phyloP scores from a whole-genome alignment of 2,113 vertebrate genomes.

The Pelodiscus sinensis region DNA sequence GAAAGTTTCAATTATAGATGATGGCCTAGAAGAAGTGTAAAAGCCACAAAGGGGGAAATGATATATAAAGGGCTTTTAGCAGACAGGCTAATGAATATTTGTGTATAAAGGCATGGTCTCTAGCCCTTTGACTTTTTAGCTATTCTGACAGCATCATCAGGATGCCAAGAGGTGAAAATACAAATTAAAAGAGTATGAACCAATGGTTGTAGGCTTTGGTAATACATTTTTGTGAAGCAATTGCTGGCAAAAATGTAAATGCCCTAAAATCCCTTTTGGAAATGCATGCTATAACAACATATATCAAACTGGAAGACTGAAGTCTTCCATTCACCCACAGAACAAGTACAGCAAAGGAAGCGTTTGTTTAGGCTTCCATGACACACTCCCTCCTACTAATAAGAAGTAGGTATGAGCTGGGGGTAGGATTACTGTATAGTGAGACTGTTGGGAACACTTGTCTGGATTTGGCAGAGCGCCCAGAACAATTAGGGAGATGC shows the following conservation, averaged over 20 bases:
- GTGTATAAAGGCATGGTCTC: not conserved
- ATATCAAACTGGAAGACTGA: slow-evolving; percentile 13
- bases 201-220: not conserved
- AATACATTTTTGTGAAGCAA: not conserved
- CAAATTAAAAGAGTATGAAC: not conserved
- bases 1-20: not conserved
- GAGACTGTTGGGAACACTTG: not conserved
- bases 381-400: slow-evolving; percentile 7
- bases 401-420: not conserved
- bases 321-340: not conserved
- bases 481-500: not conserved
- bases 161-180: not conserved
- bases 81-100: not conserved
- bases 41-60: not conserved
- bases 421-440: not conserved
- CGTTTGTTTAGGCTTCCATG: slow-evolving; percentile 13
- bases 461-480: not conserved
- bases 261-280: not conserved
- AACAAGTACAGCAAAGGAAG: not conserved
- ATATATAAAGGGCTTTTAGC: not conserved
- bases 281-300: not conserved
- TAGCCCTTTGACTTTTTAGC: not conserved
- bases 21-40: not conserved
- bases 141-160: not conserved
- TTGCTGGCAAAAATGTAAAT: not conserved